Evolutionary conservation across 2,888 invertebrate species (phyloP), one percentile per base, ranked within the genome.

Genomic region (Xylota sylvarum): DNA sequence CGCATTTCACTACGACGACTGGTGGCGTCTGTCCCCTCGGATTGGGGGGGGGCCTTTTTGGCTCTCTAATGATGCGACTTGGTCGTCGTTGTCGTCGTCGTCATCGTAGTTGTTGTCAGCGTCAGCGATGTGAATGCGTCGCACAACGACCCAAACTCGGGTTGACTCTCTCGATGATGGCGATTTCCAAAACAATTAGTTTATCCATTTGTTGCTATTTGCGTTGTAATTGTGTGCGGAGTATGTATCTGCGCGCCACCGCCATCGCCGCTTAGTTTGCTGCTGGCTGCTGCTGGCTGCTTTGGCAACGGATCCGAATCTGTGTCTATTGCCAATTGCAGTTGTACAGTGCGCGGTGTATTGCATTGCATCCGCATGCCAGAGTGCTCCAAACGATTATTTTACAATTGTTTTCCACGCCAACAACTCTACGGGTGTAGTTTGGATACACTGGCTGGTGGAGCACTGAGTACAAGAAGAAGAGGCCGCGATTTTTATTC

Each of bases 101-200:
- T 17, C 48, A 50, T 9, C 40, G 58, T 9, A 27, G 55, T 64
- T 27, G 70, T 12, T 23, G 46, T 6, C 12, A n/a, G 4, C 19
- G n/a, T n/a, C n/a, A 27, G 9, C 30, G 46, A 46, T 65, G 43
- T 67, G 56, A 58, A 58, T 67, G 76, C 55, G 60, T 73, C 60
- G 67, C 55, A 73, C 55, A 69, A 40, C 62, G 78, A 55, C 72
- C 70, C 58, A 73, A 80, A 60, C 72, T 60, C 43, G 46, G 30
- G 48, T 74, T 60, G 58, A 70, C 77, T 76, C 81, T 86, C 85
- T 77, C 77, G 77, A 72, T 77, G 86, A 82, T 78, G 82, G 86
- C 78, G 86, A 86, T 86, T 86, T 86, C 86, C 72, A 86, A 86
- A 86, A 86, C 86, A 86, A 86, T 86, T 86, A 86, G 86, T 82